phyloP scores from a whole-genome alignment of 2,113 vertebrate genomes.

The Seriola dumerili region DNA sequence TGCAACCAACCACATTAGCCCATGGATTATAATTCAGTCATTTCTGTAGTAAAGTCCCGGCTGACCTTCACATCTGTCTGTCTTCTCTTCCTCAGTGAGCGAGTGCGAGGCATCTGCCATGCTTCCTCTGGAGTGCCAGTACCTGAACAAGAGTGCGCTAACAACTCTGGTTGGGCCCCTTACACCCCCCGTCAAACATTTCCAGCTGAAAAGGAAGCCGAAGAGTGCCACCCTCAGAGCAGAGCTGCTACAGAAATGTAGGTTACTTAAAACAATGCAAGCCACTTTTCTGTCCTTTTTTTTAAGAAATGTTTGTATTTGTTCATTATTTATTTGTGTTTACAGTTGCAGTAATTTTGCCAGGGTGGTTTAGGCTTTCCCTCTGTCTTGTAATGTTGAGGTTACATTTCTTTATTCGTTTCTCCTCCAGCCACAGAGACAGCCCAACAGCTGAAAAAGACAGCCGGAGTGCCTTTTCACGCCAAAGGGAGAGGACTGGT shows the following conservation, averaged over 20 bases:
- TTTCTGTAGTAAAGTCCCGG: no score
- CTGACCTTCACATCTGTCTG: no score
- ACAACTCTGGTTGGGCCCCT: constrained; percentile 96
- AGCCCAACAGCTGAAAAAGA: constrained; percentile 97
- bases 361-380: not conserved
- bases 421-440: constrained; percentile 91
- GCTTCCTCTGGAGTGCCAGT: constrained; percentile 97
- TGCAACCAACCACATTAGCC: no score
- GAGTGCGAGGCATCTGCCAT: constrained; percentile 97
- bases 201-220: constrained; percentile 97
- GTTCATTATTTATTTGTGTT: not conserved
- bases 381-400: not conserved
- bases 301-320: no score
- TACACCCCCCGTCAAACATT: constrained; percentile 97
- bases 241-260: constrained; percentile 98
- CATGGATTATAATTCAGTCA: no score
- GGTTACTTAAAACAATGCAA: constrained; percentile 52
- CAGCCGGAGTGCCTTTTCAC: constrained; percentile 96
- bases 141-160: constrained; percentile 97
- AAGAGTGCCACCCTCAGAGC: constrained; percentile 98
- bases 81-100: constrained; percentile 83
- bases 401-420: not conserved
- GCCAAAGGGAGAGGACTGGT: constrained; percentile 98
- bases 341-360: not conserved
- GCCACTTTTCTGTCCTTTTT: not conserved